Percentiles rank a stretch among this genome's conserved stretches.
These are phyloP conservation scores for Ylistrum balloti DNA, from an alignment of 1,140 invertebrate species.

Conservation along the genomic window DNA sequence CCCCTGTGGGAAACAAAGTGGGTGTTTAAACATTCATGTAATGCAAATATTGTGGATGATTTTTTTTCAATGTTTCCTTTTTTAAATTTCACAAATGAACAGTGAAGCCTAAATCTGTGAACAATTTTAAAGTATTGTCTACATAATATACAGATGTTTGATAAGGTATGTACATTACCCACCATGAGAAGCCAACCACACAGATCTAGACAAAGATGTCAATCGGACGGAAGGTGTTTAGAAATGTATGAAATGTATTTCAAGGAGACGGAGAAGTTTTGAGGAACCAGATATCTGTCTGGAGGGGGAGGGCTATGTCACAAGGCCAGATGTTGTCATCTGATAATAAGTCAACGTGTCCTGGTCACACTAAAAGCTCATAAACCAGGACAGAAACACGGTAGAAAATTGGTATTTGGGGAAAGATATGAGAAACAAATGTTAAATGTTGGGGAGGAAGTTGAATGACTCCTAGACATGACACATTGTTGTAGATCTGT, in stretches of 20 bases:
- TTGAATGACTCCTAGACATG: constrained; percentile 38
- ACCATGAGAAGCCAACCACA: not conserved
- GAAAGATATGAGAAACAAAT: constrained; percentile 3
- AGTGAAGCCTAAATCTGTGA: not conserved
- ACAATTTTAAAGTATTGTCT: not conserved
- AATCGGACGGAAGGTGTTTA: not conserved
- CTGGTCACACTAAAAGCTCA: not conserved
- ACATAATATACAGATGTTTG: not conserved
- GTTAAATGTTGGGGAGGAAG: constrained; percentile 10
- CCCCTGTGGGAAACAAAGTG: not conserved
- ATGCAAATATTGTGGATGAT: not conserved
- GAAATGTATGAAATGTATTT: constrained; percentile 20
- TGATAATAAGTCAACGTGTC: constrained; percentile 21
- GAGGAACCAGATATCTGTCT: constrained; percentile 19
- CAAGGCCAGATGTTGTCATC: not conserved
- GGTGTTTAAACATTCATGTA: not conserved
- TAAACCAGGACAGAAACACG: not conserved
- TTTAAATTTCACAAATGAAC: not conserved
- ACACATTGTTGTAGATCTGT: constrained; percentile 29
- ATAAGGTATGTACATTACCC: not conserved
- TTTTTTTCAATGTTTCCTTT: no score
- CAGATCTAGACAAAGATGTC: constrained; percentile 22
- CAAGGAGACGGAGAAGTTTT: not conserved
- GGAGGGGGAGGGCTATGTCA: not conserved
- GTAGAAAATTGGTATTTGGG: not conserved